Percentiles rank a stretch among this genome's conserved stretches.
phyloP scores from a whole-genome alignment of 2,888 invertebrate genomes.

The Lysandra coridon region DNA sequence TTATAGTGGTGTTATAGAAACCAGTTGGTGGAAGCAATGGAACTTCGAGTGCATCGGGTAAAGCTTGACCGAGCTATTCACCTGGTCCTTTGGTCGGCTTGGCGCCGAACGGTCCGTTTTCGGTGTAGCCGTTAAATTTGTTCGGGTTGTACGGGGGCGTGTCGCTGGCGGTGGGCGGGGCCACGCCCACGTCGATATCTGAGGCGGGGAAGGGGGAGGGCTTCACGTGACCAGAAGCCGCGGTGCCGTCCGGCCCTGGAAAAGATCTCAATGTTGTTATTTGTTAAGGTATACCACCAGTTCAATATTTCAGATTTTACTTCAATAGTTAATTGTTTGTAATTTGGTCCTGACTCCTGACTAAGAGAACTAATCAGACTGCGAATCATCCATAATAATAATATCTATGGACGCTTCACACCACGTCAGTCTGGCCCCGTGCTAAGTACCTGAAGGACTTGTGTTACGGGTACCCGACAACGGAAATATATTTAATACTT shows the following conservation, averaged over 20 bases:
- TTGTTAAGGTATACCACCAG: background rate
- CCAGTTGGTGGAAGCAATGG: conserved; percentile 70
- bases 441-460: no score
- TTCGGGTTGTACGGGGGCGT: conserved; percentile 40
- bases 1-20: conserved; percentile 73
- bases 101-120: conserved; percentile 36
- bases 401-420: no score
- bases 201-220: conserved; percentile 69
- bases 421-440: no score
- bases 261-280: conserved; percentile 21
- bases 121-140: conserved; percentile 30
- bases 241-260: conserved; percentile 75
- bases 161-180: conserved; percentile 32
- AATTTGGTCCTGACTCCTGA: background rate
- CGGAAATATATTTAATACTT: no score
- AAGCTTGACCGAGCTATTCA: conserved; percentile 68
- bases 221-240: conserved; percentile 80
- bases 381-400: background rate
- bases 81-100: conserved; percentile 73
- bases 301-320: background rate
- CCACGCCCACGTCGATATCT: conserved; percentile 47
- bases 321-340: background rate
- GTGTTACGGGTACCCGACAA: no score
- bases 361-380: background rate
- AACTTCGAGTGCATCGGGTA: conserved; percentile 42